Conservation (phyloP, 2,797 vertebrate species). For the Lagorchestes hirsutus region DNA sequence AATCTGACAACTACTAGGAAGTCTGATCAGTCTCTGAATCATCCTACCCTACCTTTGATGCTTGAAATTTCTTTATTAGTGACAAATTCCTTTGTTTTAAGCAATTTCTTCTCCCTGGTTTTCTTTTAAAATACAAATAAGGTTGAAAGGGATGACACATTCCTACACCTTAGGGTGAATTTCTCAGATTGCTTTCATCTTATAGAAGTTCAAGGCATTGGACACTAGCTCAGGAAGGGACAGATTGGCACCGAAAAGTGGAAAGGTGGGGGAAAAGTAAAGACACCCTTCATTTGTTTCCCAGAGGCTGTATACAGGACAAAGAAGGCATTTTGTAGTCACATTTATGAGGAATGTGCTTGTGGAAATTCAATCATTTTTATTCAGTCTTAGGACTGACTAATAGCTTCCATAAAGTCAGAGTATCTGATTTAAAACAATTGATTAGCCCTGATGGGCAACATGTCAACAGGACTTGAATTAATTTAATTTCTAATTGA, state of each 20-base stretch:
- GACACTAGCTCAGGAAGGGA: neutral
- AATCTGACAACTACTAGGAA: neutral
- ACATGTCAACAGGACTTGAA: neutral
- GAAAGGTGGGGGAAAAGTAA: neutral
- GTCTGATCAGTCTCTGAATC: neutral
- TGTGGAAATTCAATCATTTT: constrained; percentile 1
- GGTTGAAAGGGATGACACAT: neutral
- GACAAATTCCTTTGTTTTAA: neutral
- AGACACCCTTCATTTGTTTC: neutral
- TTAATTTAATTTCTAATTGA: neutral
- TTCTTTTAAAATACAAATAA: neutral
- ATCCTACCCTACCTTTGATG: neutral
- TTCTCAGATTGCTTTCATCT: constrained; percentile 39
- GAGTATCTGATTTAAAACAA: neutral
- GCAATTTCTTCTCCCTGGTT: neutral
- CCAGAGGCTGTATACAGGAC: neutral
- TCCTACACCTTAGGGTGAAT: neutral
- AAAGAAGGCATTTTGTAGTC: constrained; percentile 28
- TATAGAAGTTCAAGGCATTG: neutral
- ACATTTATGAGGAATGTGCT: constrained; percentile 38
- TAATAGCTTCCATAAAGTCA: neutral
- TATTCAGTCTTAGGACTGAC: neutral
- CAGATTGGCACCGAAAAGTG: neutral
- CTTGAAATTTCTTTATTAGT: neutral
- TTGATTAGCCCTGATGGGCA: neutral